These are phyloP conservation scores for Pollenia labialis DNA, from an alignment of 2,888 invertebrate species.

Conservation along the genomic window DNA sequence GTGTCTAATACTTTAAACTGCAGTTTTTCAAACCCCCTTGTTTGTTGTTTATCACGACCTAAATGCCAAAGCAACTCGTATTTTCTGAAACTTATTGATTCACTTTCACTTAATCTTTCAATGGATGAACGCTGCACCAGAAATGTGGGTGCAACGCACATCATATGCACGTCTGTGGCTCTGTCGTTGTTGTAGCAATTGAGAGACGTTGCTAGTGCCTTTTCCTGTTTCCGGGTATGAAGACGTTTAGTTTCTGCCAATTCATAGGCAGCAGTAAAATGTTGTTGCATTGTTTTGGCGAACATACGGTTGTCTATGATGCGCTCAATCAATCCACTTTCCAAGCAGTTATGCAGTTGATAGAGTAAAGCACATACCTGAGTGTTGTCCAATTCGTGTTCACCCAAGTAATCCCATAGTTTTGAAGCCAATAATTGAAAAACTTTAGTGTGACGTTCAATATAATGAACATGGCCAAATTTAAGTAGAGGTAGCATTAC, in stretches of 20 bases:
- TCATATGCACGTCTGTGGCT: slow-evolving; percentile 81
- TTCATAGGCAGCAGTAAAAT: slow-evolving; percentile 75
- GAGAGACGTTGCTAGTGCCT: slow-evolving; percentile 71
- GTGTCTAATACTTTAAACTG: slow-evolving; percentile 87
- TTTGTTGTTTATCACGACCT: slow-evolving; percentile 87
- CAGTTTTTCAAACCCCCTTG: slow-evolving; percentile 86
- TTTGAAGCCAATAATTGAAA: slow-evolving; percentile 88
- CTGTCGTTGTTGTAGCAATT: slow-evolving; percentile 81
- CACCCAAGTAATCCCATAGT: slow-evolving; percentile 89
- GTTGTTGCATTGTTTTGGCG: slow-evolving; percentile 79
- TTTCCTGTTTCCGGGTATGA: slow-evolving; percentile 35
- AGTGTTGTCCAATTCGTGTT: slow-evolving; percentile 79
- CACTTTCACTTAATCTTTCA: slow-evolving; percentile 81
- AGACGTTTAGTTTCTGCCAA: slow-evolving; percentile 51
- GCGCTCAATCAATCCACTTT: slow-evolving; percentile 88
- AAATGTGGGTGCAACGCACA: slow-evolving; percentile 80
- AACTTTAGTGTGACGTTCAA: slow-evolving; percentile 88
- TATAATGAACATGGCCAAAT: slow-evolving; percentile 87
- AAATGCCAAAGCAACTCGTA: slow-evolving; percentile 89
- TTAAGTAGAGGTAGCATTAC: slow-evolving; percentile 89
- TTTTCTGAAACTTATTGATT: slow-evolving; percentile 83
- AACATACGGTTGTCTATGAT: slow-evolving; percentile 86
- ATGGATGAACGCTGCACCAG: slow-evolving; percentile 75
- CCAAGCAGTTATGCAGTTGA: slow-evolving; percentile 90
- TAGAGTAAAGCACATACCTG: slow-evolving; percentile 88